A percentile compares a stretch with the other conserved stretches of the same genome.
phyloP scores from a whole-genome alignment of 1,140 invertebrate species.

The Formica selysi region DNA sequence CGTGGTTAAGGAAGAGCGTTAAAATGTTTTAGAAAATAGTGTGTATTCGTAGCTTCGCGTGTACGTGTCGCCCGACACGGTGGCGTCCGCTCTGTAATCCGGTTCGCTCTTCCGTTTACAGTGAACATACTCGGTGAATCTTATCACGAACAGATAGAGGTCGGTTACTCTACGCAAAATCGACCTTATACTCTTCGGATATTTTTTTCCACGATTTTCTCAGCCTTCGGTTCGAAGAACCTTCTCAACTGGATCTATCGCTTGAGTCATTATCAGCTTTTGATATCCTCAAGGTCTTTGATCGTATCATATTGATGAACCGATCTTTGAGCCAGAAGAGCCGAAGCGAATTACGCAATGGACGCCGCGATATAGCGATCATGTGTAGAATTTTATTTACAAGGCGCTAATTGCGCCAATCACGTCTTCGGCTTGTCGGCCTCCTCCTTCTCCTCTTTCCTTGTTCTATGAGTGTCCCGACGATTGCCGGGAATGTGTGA shows the following conservation, averaged over 20 bases:
- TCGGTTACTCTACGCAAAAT: not conserved
- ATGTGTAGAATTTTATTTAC: slow-evolving; percentile 76
- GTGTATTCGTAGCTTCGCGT: slow-evolving; percentile 64
- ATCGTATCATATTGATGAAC: not conserved
- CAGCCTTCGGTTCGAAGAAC: not conserved
- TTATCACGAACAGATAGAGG: not conserved
- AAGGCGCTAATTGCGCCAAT: slow-evolving; percentile 77
- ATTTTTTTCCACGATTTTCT: not conserved
- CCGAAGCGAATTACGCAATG: slow-evolving; percentile 36
- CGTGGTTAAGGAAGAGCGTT: slow-evolving; percentile 81
- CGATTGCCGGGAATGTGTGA: slow-evolving; percentile 32
- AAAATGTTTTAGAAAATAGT: slow-evolving; percentile 82
- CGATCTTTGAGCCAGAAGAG: slow-evolving; percentile 12
- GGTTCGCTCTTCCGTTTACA: not conserved
- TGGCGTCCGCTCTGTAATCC: slow-evolving; percentile 63
- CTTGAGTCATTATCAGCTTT: not conserved
- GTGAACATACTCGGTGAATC: not conserved
- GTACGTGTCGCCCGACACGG: slow-evolving; percentile 44
- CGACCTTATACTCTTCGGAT: not conserved
- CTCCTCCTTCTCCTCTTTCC: slow-evolving; percentile 62
- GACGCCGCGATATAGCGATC: slow-evolving; percentile 56
- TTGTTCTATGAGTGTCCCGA: slow-evolving; percentile 61
- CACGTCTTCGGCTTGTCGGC: slow-evolving; percentile 77
- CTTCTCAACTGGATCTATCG: not conserved
- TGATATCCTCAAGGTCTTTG: slow-evolving; percentile 8